Conservation (phyloP, 2,113 vertebrate genomes). For the Pachycephala philippinensis region DNA sequence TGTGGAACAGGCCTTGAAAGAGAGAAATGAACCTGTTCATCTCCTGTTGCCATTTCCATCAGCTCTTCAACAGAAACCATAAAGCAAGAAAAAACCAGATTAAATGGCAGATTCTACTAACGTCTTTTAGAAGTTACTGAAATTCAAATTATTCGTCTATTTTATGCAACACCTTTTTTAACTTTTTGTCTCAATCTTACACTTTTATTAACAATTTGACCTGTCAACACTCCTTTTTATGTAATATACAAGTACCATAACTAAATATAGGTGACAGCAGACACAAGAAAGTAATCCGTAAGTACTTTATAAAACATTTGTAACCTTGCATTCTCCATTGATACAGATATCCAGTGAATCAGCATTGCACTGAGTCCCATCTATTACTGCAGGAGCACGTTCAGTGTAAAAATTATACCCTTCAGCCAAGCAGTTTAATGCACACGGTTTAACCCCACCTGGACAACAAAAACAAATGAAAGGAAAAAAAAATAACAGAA, state of each 20-base stretch:
- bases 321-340: slow-evolving; percentile 99
- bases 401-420: slow-evolving; percentile 99
- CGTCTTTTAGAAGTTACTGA: background rate
- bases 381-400: slow-evolving; percentile 93
- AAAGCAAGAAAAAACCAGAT: background rate
- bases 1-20: background rate
- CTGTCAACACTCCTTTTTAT: background rate
- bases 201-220: background rate
- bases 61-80: background rate
- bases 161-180: background rate
- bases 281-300: background rate
- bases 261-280: background rate
- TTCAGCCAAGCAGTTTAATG: slow-evolving; percentile 96
- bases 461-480: slow-evolving; percentile 38
- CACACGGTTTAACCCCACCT: slow-evolving; percentile 97
- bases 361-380: slow-evolving; percentile 93
- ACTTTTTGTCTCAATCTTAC: background rate
- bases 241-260: background rate
- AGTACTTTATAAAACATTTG: slow-evolving; percentile 9
- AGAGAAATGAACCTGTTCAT: background rate
- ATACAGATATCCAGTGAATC: slow-evolving; percentile 98
- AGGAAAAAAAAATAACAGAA: background rate
- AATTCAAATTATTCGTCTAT: background rate
- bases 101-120: background rate
- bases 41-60: background rate